These are phyloP conservation scores for Limnephilus rhombicus DNA, from an alignment of 2,888 invertebrate species.

Conservation along the genomic window DNA sequence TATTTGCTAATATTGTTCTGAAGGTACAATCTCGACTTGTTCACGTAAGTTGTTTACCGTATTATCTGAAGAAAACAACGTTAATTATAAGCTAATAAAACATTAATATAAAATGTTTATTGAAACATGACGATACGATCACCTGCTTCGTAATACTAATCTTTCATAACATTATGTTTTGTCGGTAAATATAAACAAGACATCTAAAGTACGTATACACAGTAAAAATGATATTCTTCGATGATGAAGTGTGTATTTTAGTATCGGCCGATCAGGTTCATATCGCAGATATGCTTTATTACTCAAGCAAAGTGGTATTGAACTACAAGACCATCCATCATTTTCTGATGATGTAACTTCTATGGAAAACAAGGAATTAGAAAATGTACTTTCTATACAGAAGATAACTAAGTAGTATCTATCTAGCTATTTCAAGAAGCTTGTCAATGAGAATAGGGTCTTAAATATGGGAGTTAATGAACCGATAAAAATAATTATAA, in stretches of 20 bases:
- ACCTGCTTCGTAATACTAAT: slow-evolving; percentile 3
- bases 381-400: neutral
- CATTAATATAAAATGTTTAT: slow-evolving; percentile 37
- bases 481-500: no score
- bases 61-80: neutral
- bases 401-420: neutral
- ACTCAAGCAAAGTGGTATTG: neutral
- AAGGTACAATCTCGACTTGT: neutral
- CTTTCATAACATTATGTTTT: slow-evolving; percentile 5
- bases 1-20: no score
- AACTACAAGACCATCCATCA: slow-evolving; percentile 13
- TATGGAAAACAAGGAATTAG: neutral
- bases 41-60: neutral
- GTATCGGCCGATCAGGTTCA: neutral
- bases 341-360: neutral
- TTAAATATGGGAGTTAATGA: neutral
- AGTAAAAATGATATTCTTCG: neutral
- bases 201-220: neutral
- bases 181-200: neutral
- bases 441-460: neutral
- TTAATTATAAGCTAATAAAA: slow-evolving; percentile 31
- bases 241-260: neutral
- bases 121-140: slow-evolving; percentile 25
- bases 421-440: neutral
- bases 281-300: neutral